Evolutionary conservation across 1,140 invertebrate genomes (phyloP).

Genomic region (Armadillidium nasatum): DNA sequence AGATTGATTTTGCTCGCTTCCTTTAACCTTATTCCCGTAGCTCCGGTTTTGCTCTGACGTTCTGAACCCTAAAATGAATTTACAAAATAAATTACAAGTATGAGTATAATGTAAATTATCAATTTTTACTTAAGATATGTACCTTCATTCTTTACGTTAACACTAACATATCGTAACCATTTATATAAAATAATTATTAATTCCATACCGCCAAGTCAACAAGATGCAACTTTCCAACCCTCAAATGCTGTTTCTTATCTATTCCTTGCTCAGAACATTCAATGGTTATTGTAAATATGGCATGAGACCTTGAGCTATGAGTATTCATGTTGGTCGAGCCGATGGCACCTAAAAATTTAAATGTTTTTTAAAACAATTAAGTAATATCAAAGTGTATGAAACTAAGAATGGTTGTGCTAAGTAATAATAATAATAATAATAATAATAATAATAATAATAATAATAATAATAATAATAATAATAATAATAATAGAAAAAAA

Average conservation of each 20-base stretch:
- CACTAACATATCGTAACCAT: not conserved
- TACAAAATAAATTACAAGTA: not conserved
- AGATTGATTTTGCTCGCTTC: conserved; percentile 95
- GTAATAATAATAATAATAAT: no score
- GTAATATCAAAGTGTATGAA: no score
- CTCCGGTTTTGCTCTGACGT: conserved; percentile 85
- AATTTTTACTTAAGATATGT: not conserved
- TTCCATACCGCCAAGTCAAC: conserved; percentile 72
- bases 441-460: not conserved
- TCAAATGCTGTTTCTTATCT: conserved; percentile 60
- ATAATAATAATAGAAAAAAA: no score
- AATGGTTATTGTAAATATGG: conserved; percentile 80
- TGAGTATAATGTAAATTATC: not conserved
- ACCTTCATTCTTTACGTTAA: not conserved
- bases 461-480: no score
- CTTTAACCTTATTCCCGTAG: conserved; percentile 77
- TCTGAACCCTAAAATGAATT: conserved; percentile 64
- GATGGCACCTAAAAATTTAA: conserved; percentile 53
- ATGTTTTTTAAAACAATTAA: no score
- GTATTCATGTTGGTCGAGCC: conserved; percentile 83
- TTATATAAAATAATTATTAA: not conserved
- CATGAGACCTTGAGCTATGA: conserved; percentile 78
- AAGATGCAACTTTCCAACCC: conserved; percentile 74
- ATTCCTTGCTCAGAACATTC: conserved; percentile 67
- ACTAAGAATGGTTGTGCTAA: no score